Conservation (phyloP, 2,888 invertebrate species). For the Diadromus collaris region DNA sequence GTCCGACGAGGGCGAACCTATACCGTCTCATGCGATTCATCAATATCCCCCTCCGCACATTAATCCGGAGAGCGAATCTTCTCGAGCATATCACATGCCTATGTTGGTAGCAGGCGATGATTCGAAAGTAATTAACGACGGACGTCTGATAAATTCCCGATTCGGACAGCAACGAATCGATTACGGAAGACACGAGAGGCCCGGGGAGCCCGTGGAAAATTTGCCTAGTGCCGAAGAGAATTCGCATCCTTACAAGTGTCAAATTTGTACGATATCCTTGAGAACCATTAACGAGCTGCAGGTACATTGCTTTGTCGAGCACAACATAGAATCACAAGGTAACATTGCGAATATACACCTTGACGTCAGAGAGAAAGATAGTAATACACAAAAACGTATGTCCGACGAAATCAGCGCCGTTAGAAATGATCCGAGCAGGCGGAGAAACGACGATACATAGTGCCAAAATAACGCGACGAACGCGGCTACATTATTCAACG, state of each 20-base stretch:
- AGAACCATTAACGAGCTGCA: slow-evolving; percentile 73
- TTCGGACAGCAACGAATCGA: slow-evolving; percentile 65
- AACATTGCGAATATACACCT: slow-evolving; percentile 63
- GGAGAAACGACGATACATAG: slow-evolving; percentile 85
- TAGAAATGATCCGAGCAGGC: slow-evolving; percentile 81
- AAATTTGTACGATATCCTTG: slow-evolving; percentile 72
- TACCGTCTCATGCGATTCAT: slow-evolving; percentile 70
- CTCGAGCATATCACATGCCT: slow-evolving; percentile 73
- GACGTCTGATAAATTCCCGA: slow-evolving; percentile 64
- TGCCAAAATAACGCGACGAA: slow-evolving; percentile 81
- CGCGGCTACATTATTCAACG: slow-evolving; percentile 42
- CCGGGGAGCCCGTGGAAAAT: slow-evolving; percentile 48
- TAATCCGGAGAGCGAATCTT: slow-evolving; percentile 64
- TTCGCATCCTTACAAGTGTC: slow-evolving; percentile 72
- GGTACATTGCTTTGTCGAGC: slow-evolving; percentile 76
- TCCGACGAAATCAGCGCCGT: slow-evolving; percentile 77
- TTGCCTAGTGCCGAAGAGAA: slow-evolving; percentile 54
- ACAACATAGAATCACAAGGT: slow-evolving; percentile 70
- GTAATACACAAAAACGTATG: slow-evolving; percentile 78
- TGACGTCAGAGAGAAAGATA: slow-evolving; percentile 78
- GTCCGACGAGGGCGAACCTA: slow-evolving; percentile 81
- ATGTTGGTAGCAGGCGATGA: slow-evolving; percentile 65
- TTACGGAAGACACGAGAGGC: slow-evolving; percentile 59
- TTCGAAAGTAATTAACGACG: slow-evolving; percentile 66
- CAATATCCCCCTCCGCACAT: slow-evolving; percentile 63